Base-by-base conservation (phyloP, 2,113 vertebrate species). In the Grammomys dolichurus region DNA sequence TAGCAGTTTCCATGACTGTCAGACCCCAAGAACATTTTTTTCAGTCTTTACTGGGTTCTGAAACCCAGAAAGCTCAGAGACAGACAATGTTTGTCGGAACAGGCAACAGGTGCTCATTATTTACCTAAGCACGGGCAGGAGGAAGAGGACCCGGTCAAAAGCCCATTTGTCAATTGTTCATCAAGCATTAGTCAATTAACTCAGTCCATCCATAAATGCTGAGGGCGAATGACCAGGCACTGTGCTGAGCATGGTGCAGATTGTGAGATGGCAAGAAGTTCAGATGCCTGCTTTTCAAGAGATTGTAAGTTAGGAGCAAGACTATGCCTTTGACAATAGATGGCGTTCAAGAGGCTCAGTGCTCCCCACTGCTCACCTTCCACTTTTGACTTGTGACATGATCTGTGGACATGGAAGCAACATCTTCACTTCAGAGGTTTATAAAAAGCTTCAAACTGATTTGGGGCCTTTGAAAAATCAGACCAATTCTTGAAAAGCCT, bases 401-500 rank as follows among this genome's bases (percentile, higher is more conserved):
- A 19, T 76, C 22, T 72, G 20, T n/a, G 72, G 90, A 56, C 76
- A 40, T 58, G n/a, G n/a, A 17, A 60, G 4, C 20, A 11, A 6
- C 48, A 14, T 20, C 26, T 92, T 90, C 46, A 81, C 70, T 88
- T 84, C 16, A 19, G 70, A 7, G 20, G 16, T 36, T 96, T 51
- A 76, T 85, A 8, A 84, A 78, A 96, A 82, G 48, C 36, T 96
- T 86, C 67, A 95, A 63, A 70, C 26, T 76, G 36, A 76, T 73
- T 65, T 91, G 72, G 12, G 7, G 33, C 76, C 67, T 90, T 93
- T 86, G 80, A 93, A 95, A 93, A 94, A 36, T 70, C 54, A 96
- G 73, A 19, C 70, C 13, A 67, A 80, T 96, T 77, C 87, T 96
- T 96, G 75, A 95, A 96, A 97, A 96, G 65, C 90, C 87, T 56